Base-by-base conservation (phyloP, 2,888 invertebrate species). In the Pseudococcus jackbeardsleyi region DNA sequence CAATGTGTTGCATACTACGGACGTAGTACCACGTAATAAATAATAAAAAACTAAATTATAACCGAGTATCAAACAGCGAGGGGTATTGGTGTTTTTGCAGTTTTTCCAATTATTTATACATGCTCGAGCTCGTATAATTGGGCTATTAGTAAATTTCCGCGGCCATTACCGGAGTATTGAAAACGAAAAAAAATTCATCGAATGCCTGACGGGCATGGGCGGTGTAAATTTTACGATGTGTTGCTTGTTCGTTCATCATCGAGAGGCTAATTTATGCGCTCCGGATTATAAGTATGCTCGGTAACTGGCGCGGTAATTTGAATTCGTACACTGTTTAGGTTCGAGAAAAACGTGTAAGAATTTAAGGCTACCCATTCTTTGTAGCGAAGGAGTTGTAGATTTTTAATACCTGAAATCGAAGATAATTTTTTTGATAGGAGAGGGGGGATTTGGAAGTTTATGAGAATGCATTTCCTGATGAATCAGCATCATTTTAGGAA, bases 11-110 rank as follows among this genome's bases (percentile, higher is more conserved):
- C 33, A 33, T 39, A 39, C n/a, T 4, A 33, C 72, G 22, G 8
- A 22, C 9, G 39, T 33, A 72, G 11, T 68, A 68, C 50, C 50
- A 59, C n/a, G 68, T 72, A 72, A 72, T 72, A 72, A 72, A 72
- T 72, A 72, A 72, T 72, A 33, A 72, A 33, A 72, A 72, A 72
- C 12, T n/a, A 33, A 72, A 72, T 72, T 72, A 72, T 72, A 72
- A 72, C 39, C 15, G 33, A 33, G 72, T 72, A 72, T 72, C 72
- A 33, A 72, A 72, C 72, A 72, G 72, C 72, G 72, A 72, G 72
- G 17, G 17, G 33, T 33, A 72, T 72, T 11, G 72, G 72, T 72
- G 33, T 15, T 26, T 72, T 72, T 72, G 33, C 33, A 33, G 22
- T 19, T 72, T 72, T 72, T 72, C 72, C 72, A 26, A 72, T 72